Conservation (phyloP, 2,113 vertebrate species). For the Chitala chitala region DNA sequence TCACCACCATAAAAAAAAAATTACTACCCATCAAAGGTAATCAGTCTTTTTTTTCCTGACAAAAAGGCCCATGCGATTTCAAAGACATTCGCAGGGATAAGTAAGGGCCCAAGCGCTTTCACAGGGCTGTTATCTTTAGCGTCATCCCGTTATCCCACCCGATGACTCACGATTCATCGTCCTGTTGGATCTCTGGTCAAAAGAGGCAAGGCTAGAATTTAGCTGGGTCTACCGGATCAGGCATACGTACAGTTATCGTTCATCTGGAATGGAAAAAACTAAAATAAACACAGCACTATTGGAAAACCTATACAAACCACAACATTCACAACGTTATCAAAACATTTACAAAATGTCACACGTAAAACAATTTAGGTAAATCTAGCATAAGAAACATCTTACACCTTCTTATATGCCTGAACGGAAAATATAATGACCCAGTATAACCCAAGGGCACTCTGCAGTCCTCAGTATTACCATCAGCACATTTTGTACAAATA, state of each 20-base stretch:
- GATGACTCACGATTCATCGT: neutral
- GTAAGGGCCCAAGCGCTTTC: neutral
- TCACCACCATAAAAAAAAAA: neutral
- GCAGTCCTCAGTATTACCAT: neutral
- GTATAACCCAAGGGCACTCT: neutral
- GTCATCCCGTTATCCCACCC: neutral
- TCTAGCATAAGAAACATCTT: neutral
- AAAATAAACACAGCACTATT: neutral
- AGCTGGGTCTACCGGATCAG: neutral
- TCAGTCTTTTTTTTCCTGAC: neutral
- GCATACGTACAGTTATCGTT: neutral
- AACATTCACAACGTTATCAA: neutral
- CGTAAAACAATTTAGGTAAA: neutral
- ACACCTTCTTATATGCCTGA: neutral
- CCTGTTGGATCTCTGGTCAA: neutral
- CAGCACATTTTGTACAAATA: neutral
- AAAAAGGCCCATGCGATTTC: neutral
- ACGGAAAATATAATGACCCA: conserved; percentile 1
- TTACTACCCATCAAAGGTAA: neutral
- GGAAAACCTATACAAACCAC: neutral
- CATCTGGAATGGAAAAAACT: neutral
- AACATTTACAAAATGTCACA: neutral
- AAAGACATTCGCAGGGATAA: neutral
- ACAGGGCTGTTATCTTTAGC: neutral
- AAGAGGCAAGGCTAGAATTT: neutral